Percentiles rank a stretch among this genome's conserved stretches.
Evolutionary conservation across 1,140 invertebrate species (phyloP).

Genomic region (Galendromus occidentalis): DNA sequence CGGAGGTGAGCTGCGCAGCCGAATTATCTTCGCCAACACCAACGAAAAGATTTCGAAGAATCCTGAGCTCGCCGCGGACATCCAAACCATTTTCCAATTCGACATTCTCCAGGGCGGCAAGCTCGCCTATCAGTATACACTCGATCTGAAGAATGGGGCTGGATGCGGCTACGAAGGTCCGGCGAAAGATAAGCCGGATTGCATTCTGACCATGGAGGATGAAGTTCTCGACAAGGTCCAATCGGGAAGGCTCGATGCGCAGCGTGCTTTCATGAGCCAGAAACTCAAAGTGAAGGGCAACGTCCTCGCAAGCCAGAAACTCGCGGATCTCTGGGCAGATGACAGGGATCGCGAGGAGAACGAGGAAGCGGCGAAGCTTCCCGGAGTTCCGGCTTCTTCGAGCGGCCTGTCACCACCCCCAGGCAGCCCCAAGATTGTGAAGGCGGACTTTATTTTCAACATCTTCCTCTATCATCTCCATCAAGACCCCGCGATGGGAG

Average conservation of each 20-base stretch:
- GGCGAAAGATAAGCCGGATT: slow-evolving; percentile 57
- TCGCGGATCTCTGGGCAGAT: slow-evolving; percentile 39
- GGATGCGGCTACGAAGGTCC: slow-evolving; percentile 52
- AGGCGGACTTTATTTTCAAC: slow-evolving; percentile 49
- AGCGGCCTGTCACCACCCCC: neutral
- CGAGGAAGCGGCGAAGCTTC: neutral
- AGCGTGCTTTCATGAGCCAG: slow-evolving; percentile 66
- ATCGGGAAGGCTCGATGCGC: slow-evolving; percentile 61
- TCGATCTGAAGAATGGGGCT: slow-evolving; percentile 52
- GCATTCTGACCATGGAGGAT: slow-evolving; percentile 64
- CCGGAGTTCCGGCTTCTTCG: neutral
- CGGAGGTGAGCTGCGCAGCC: neutral
- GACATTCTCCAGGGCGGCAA: slow-evolving; percentile 59
- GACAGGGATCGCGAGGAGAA: slow-evolving; percentile 5
- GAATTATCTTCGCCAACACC: neutral
- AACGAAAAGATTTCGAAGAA: slow-evolving; percentile 24
- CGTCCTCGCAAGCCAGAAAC: slow-evolving; percentile 72
- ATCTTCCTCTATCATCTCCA: slow-evolving; percentile 51
- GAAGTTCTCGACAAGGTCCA: slow-evolving; percentile 52
- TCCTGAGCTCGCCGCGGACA: slow-evolving; percentile 46
- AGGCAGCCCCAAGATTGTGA: slow-evolving; percentile 9
- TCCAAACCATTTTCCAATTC: slow-evolving; percentile 62
- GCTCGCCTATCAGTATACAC: slow-evolving; percentile 38
- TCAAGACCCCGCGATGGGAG: slow-evolving; percentile 45
- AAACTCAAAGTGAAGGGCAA: slow-evolving; percentile 77